These are phyloP conservation scores for Xiphophorus maculatus DNA, from an alignment of 2,113 vertebrate species.

Conservation along the genomic window DNA sequence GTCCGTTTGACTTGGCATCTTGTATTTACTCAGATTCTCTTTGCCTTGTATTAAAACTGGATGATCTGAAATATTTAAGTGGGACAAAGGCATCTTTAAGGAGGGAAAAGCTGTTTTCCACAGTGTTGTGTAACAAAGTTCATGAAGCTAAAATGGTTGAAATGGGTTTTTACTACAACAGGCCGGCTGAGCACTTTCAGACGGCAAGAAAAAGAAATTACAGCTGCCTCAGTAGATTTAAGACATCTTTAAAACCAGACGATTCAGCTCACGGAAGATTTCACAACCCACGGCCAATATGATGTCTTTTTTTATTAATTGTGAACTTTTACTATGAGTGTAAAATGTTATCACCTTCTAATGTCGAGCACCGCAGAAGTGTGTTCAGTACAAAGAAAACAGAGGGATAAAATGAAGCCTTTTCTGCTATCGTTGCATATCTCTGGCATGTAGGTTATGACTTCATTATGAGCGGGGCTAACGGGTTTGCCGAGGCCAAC, in stretches of 20 bases:
- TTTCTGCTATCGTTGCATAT: not conserved
- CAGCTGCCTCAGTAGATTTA: not conserved
- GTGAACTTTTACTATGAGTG: not conserved
- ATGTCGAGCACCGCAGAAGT: not conserved
- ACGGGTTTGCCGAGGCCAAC: constrained; percentile 30
- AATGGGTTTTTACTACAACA: not conserved
- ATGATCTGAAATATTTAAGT: not conserved
- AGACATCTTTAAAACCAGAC: not conserved
- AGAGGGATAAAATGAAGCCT: not conserved
- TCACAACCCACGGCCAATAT: not conserved
- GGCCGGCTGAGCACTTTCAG: not conserved
- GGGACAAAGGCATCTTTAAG: not conserved
- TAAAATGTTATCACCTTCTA: not conserved
- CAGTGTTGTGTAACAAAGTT: not conserved
- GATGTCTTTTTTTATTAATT: too few species aligned
- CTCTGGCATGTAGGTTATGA: constrained; percentile 14
- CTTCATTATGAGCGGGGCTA: constrained; percentile 9
- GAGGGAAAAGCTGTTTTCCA: not conserved
- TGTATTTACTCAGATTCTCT: not conserved
- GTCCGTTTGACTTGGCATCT: too few species aligned
- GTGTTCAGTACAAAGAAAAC: not conserved
- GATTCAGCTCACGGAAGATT: not conserved
- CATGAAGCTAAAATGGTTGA: not conserved
- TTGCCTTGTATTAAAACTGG: not conserved
- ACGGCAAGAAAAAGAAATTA: not conserved